Percentiles rank a stretch among this genome's conserved stretches.
Evolutionary conservation across 2,888 invertebrate genomes (phyloP).

Genomic region (Tiliacea citrago): DNA sequence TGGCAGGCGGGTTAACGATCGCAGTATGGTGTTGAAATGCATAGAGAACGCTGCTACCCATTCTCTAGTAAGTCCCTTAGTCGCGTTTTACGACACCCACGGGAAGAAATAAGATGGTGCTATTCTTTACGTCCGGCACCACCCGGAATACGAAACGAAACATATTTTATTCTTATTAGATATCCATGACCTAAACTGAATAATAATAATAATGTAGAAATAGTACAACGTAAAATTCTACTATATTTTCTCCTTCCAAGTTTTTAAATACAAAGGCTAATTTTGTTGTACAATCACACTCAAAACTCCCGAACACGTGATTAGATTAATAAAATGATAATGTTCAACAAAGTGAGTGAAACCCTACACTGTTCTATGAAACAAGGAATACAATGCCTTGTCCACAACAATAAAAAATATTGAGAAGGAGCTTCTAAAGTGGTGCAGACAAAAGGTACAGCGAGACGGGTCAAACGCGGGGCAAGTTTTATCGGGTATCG

Average conservation of each 20-base stretch:
- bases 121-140: no score
- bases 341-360: constrained; percentile 5
- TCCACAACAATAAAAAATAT: constrained; percentile 31
- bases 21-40: no score
- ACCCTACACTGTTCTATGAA: constrained; percentile 19
- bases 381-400: constrained; percentile 27
- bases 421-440: constrained; percentile 20
- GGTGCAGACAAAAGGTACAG: constrained; percentile 31
- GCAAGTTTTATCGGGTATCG: constrained; percentile 31
- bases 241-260: background rate
- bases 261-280: background rate
- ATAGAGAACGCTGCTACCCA: no score
- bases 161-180: background rate
- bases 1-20: no score
- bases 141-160: no score
- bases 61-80: no score
- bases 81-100: no score
- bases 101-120: no score
- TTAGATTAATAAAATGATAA: background rate
- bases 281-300: background rate
- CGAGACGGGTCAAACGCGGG: constrained; percentile 30
- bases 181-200: background rate
- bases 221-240: background rate
- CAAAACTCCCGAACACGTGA: background rate
- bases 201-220: background rate